Percentiles rank a stretch among this genome's conserved stretches.
Evolutionary conservation across 2,797 vertebrate species (phyloP).

Genomic region (Silurus lanzhouensis): DNA sequence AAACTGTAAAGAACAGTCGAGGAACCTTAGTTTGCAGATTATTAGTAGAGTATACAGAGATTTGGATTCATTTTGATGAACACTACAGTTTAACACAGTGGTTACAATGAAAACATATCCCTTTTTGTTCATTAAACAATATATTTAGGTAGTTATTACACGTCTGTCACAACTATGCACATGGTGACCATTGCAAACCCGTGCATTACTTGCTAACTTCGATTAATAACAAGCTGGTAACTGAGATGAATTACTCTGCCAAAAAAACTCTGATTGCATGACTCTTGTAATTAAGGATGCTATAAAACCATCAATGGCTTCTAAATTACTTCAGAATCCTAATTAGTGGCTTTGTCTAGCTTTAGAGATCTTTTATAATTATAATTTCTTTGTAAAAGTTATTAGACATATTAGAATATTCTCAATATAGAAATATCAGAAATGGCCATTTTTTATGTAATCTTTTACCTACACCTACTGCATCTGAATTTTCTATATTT

Average conservation of each 20-base stretch:
- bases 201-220: background rate
- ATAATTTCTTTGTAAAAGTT: background rate
- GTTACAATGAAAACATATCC: background rate
- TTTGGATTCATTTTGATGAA: background rate
- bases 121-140: background rate
- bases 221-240: slow-evolving; percentile 17
- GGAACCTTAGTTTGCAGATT: background rate
- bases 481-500: background rate
- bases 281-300: background rate
- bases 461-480: background rate
- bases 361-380: background rate
- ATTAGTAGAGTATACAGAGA: too few species aligned
- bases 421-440: background rate
- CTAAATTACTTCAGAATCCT: slow-evolving; percentile 4
- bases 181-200: background rate
- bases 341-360: background rate
- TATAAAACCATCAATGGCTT: background rate
- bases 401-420: background rate
- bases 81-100: background rate
- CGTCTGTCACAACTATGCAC: background rate
- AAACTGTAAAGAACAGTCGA: background rate
- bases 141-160: background rate
- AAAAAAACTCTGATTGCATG: too few species aligned
- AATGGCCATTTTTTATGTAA: background rate
- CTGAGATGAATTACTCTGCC: slow-evolving; percentile 3